These are phyloP conservation scores for Notodonta dromedarius DNA, from an alignment of 2,888 invertebrate genomes.

Conservation along the genomic window DNA sequence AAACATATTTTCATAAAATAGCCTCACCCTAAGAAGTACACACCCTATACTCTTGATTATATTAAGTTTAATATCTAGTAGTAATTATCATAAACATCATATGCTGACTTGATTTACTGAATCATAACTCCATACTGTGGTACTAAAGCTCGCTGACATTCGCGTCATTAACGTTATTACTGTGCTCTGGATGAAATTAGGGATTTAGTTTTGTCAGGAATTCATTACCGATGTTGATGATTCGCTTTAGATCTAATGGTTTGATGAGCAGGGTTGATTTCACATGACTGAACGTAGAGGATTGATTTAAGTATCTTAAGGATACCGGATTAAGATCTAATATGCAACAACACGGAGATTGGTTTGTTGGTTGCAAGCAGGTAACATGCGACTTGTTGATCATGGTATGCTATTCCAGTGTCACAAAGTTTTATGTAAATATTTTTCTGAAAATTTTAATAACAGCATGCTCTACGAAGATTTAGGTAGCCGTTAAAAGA, in stretches of 20 bases:
- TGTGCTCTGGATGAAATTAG: constrained; percentile 19
- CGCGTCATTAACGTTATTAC: constrained; percentile 44
- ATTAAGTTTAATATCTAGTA: no score
- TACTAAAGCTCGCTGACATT: constrained; percentile 12
- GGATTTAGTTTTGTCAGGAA: constrained; percentile 30
- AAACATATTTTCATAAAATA: no score
- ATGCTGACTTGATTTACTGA: constrained; percentile 3
- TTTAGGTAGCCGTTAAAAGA: no score
- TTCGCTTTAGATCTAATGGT: constrained; percentile 19
- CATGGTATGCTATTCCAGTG: not conserved
- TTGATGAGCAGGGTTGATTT: constrained; percentile 14
- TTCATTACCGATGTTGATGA: constrained; percentile 37
- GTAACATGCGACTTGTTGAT: not conserved
- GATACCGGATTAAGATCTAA: no score
- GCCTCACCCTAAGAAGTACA: no score
- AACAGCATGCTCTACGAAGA: no score
- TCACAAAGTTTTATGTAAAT: not conserved
- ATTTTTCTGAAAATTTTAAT: not conserved
- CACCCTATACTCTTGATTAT: no score
- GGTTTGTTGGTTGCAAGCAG: no score
- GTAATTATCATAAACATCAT: not conserved
- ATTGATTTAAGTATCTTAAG: not conserved
- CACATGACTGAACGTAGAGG: constrained; percentile 4
- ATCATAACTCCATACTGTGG: constrained; percentile 1
- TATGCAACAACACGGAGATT: no score